These are phyloP conservation scores for Gymnorhina tibicen DNA, from an alignment of 2,113 vertebrate species.

Conservation along the genomic window DNA sequence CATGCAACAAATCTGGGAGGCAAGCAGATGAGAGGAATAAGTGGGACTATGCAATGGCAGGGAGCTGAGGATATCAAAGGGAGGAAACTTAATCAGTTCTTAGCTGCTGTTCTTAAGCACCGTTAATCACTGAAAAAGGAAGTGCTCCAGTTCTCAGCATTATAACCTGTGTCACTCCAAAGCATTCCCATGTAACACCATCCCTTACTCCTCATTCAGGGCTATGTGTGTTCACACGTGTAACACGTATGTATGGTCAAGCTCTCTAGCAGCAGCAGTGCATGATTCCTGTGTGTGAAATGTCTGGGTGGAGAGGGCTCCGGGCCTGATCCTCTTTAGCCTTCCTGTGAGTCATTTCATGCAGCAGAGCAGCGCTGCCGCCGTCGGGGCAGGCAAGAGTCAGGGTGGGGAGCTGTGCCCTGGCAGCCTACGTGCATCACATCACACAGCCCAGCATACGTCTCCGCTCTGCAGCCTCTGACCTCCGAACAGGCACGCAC, in stretches of 20 bases:
- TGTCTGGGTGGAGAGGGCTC: background rate
- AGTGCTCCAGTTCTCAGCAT: background rate
- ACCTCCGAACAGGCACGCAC: background rate
- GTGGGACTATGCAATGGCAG: background rate
- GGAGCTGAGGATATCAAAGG: background rate
- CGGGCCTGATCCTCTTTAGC: background rate
- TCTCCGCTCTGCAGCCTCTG: background rate
- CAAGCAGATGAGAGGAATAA: background rate
- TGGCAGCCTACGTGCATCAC: slow-evolving; percentile 30
- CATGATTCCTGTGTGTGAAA: background rate
- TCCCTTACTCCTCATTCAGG: background rate
- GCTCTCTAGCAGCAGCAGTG: background rate
- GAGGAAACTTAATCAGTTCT: background rate
- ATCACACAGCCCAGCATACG: background rate
- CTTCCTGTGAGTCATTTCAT: background rate
- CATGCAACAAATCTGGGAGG: background rate
- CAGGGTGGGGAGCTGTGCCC: background rate
- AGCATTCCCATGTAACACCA: background rate
- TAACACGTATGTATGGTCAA: accelerated
- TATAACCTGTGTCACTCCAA: background rate
- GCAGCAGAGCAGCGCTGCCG: background rate
- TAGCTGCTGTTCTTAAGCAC: background rate
- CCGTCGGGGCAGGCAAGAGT: background rate
- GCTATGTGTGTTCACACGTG: background rate
- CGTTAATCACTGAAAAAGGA: background rate